Evolutionary conservation across 2,797 vertebrate species (phyloP).

Genomic region (Phyllotis vaccarum): DNA sequence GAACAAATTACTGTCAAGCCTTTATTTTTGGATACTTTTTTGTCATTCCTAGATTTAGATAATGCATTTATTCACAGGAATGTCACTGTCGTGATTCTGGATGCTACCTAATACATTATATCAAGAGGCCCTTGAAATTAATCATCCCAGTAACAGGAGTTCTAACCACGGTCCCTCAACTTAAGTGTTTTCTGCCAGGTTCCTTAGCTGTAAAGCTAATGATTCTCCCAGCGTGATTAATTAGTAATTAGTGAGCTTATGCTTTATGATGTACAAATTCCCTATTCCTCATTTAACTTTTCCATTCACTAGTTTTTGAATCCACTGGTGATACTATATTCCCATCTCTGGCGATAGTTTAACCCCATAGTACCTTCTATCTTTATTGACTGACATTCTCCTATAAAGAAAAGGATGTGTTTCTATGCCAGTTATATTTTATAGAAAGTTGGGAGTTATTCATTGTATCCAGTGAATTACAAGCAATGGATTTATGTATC

Average conservation of each 20-base stretch:
- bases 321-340: neutral
- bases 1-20: neutral
- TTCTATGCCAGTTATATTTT: neutral
- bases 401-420: neutral
- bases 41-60: neutral
- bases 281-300: neutral
- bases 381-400: neutral
- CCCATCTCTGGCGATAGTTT: neutral
- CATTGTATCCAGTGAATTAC: neutral
- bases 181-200: neutral
- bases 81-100: neutral
- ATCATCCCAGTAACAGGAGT: neutral
- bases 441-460: neutral
- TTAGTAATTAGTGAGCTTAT: neutral
- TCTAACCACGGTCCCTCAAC: neutral
- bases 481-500: neutral
- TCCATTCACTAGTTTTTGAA: neutral
- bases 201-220: neutral
- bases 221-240: neutral
- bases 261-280: neutral
- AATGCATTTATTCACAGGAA: neutral
- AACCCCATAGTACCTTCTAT: neutral
- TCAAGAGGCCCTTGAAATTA: too few relatives aligned
- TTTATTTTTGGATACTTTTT: neutral
- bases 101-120: neutral